Evolutionary conservation across 2,888 invertebrate species (phyloP).

Genomic region (Torymus auratus): DNA sequence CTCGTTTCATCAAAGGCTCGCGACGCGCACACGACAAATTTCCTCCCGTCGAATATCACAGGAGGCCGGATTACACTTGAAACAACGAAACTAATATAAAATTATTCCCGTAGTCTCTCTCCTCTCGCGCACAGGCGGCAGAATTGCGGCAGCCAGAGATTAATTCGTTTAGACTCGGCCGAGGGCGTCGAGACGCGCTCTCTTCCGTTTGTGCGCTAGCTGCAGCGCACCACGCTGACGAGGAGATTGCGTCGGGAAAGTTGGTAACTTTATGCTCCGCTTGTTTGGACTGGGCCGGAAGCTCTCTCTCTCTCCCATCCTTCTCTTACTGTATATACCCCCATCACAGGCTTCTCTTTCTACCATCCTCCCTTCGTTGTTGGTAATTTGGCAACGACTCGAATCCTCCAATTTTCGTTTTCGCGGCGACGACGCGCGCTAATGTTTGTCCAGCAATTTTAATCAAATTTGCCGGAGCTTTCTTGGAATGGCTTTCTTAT

Average conservation of each 20-base stretch:
- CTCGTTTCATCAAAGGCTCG: slow-evolving; percentile 25
- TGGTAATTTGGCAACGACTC: slow-evolving; percentile 70
- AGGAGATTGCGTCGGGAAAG: slow-evolving; percentile 70
- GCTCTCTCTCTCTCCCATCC: slow-evolving; percentile 52
- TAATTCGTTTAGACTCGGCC: slow-evolving; percentile 66
- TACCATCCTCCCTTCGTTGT: slow-evolving; percentile 64
- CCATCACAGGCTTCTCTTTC: background rate
- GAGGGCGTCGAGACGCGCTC: slow-evolving; percentile 61
- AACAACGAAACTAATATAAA: slow-evolving; percentile 63
- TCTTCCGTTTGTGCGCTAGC: slow-evolving; percentile 52
- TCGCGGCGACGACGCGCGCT: background rate
- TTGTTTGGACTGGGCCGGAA: slow-evolving; percentile 72
- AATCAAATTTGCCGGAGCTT: slow-evolving; percentile 43
- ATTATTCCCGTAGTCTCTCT: slow-evolving; percentile 40
- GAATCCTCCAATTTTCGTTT: slow-evolving; percentile 38
- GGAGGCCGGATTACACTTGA: slow-evolving; percentile 48
- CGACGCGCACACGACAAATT: too few relatives aligned
- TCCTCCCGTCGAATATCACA: too few relatives aligned
- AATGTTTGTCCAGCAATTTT: slow-evolving; percentile 54
- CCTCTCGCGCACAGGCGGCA: slow-evolving; percentile 1
- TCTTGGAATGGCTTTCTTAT: slow-evolving; percentile 28
- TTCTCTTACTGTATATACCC: background rate
- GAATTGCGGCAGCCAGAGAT: slow-evolving; percentile 55
- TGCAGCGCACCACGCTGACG: slow-evolving; percentile 62
- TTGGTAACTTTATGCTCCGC: slow-evolving; percentile 71